Conservation (phyloP, 1,140 invertebrate genomes). For the Agrilus planipennis region DNA sequence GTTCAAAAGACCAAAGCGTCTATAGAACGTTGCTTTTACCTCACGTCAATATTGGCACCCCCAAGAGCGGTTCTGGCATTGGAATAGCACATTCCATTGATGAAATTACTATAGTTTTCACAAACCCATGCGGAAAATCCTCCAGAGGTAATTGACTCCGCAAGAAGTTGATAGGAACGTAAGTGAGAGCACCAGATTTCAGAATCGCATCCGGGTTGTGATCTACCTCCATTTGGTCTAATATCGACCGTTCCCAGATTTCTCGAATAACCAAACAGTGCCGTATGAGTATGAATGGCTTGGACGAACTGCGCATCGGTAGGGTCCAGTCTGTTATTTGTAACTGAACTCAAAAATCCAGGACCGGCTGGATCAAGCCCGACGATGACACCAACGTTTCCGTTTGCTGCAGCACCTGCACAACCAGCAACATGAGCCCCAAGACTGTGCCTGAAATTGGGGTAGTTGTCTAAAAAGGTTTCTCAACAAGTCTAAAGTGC, state of each 20-base stretch:
- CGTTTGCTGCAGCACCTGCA: constrained; percentile 7
- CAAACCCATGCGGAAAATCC: constrained; percentile 40
- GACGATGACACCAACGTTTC: constrained; percentile 6
- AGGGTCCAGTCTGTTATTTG: constrained; percentile 44
- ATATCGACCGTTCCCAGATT: constrained; percentile 43
- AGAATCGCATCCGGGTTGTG: constrained; percentile 51
- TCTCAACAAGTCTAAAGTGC: no score
- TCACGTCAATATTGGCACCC: no score
- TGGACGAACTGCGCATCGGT: constrained; percentile 52
- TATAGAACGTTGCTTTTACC: no score
- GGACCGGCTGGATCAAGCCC: constrained; percentile 44
- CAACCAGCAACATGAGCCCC: constrained; percentile 12
- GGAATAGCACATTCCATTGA: constrained; percentile 36
- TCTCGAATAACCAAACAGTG: constrained; percentile 36
- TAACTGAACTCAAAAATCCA: constrained; percentile 35
- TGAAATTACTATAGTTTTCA: constrained; percentile 40
- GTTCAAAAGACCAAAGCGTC: no score
- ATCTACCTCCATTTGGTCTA: constrained; percentile 37
- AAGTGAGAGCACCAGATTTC: constrained; percentile 38
- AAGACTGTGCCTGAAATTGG: constrained; percentile 30
- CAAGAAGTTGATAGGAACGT: constrained; percentile 43
- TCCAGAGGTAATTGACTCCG: constrained; percentile 39
- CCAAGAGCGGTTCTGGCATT: constrained; percentile 3
- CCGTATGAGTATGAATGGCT: constrained; percentile 55
- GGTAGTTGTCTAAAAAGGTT: no score